Conservation (phyloP, 2,888 invertebrate genomes). For the Craniophora ligustri region DNA sequence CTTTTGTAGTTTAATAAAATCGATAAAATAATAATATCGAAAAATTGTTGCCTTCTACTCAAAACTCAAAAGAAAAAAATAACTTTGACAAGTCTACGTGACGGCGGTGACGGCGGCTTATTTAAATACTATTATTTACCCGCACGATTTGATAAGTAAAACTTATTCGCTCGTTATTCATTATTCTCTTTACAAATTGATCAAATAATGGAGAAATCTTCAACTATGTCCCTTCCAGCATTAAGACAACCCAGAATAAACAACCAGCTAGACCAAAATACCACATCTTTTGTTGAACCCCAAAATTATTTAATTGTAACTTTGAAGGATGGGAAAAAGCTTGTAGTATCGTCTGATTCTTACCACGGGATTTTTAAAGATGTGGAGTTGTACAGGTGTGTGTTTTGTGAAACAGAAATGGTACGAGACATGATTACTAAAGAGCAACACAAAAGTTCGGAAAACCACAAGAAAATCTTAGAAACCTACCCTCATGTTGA, state of each 20-base stretch:
- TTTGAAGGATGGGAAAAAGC: slow-evolving; percentile 63
- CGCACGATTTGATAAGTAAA: neutral
- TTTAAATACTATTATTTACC: slow-evolving; percentile 16
- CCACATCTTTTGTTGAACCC: slow-evolving; percentile 14
- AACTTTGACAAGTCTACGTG: too few relatives aligned
- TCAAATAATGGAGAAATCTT: neutral
- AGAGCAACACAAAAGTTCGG: slow-evolving; percentile 63
- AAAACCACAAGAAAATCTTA: slow-evolving; percentile 60
- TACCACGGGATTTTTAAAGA: slow-evolving; percentile 71
- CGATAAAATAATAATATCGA: too few relatives aligned
- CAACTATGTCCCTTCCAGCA: slow-evolving; percentile 60
- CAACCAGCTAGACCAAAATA: slow-evolving; percentile 1
- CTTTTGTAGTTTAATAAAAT: too few relatives aligned
- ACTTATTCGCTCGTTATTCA: neutral
- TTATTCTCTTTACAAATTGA: neutral
- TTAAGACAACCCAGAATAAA: slow-evolving; percentile 65
- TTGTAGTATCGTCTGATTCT: slow-evolving; percentile 72
- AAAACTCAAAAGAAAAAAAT: too few relatives aligned
- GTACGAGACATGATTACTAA: slow-evolving; percentile 57
- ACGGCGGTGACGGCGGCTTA: neutral
- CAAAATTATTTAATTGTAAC: slow-evolving; percentile 69
- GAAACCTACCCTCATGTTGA: slow-evolving; percentile 66
- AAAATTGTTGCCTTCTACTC: too few relatives aligned
- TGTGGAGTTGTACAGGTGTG: slow-evolving; percentile 66
- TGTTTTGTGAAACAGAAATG: slow-evolving; percentile 67